These are phyloP conservation scores for Crotalus helleri DNA, from an alignment of 2,113 vertebrate genomes.

Conservation along the genomic window DNA sequence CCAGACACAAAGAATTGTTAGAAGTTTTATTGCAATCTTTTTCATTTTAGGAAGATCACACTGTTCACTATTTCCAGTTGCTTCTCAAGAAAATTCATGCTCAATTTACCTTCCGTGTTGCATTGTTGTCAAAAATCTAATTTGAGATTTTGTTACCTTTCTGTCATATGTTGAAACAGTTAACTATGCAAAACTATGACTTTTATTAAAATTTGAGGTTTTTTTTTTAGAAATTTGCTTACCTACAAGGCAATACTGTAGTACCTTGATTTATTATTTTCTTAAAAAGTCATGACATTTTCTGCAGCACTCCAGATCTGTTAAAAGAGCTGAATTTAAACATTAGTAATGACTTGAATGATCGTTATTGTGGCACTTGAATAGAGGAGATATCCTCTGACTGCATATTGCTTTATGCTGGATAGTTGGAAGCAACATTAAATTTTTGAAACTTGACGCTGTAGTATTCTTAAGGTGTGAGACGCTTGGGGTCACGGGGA, in stretches of 20 bases:
- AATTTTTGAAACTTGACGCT: not conserved
- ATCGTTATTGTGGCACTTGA: slow-evolving; percentile 62
- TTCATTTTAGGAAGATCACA: slow-evolving; percentile 48
- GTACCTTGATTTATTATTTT: slow-evolving; percentile 39
- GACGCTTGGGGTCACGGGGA: slow-evolving; percentile 94
- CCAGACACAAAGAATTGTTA: not conserved
- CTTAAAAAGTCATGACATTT: slow-evolving; percentile 58
- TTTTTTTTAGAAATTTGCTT: slow-evolving; percentile 62
- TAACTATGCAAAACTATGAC: slow-evolving; percentile 39
- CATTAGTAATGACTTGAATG: slow-evolving; percentile 56
- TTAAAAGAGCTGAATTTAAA: slow-evolving; percentile 60
- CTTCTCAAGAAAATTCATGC: slow-evolving; percentile 38
- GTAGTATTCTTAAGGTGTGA: slow-evolving; percentile 81
- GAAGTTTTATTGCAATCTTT: slow-evolving; percentile 61
- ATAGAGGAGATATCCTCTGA: slow-evolving; percentile 43
- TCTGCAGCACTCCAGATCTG: slow-evolving; percentile 49
- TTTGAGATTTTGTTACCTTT: slow-evolving; percentile 40
- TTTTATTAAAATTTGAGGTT: slow-evolving; percentile 52
- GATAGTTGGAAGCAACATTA: slow-evolving; percentile 39
- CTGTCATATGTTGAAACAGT: slow-evolving; percentile 54
- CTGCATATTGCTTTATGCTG: slow-evolving; percentile 44
- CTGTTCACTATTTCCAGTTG: slow-evolving; percentile 42
- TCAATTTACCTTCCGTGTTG: not conserved
- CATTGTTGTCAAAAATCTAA: slow-evolving; percentile 41
- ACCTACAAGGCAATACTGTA: slow-evolving; percentile 39